Conservation (phyloP, 2,888 invertebrate species). For the Neelides folsomi region DNA sequence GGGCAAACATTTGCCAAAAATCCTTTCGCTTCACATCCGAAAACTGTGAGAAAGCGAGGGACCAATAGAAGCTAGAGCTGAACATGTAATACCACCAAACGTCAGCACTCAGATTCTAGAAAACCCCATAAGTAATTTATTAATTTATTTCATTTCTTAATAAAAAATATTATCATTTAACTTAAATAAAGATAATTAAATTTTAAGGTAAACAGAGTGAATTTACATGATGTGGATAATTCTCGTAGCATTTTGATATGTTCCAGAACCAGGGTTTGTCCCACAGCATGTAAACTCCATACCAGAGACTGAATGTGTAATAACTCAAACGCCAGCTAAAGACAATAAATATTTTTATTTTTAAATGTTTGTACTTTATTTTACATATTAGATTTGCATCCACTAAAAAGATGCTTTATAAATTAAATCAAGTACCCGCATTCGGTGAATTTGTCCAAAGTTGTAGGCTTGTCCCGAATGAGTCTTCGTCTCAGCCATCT, state of each 20-base stretch:
- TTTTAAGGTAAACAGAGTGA: too few species aligned
- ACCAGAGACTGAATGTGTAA: constrained; percentile 65
- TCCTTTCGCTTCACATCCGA: constrained; percentile 84
- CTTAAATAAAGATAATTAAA: too few species aligned
- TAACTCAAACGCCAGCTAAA: constrained; percentile 69
- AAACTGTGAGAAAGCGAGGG: constrained; percentile 80
- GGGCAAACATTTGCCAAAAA: constrained; percentile 96
- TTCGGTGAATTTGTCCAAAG: constrained; percentile 78
- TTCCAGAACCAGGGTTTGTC: constrained; percentile 88
- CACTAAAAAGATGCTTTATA: too few species aligned
- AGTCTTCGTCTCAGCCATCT: constrained; percentile 74
- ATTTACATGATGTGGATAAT: constrained; percentile 61
- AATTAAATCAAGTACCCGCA: constrained; percentile 44
- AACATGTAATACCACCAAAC: constrained; percentile 97
- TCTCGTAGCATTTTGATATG: constrained; percentile 69
- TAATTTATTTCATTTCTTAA: too few species aligned
- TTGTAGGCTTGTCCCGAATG: constrained; percentile 74
- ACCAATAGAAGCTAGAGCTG: constrained; percentile 88
- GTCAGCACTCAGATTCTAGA: constrained; percentile 41
- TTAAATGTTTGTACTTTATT: too few species aligned
- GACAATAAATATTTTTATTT: neutral
- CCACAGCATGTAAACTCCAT: constrained; percentile 67
- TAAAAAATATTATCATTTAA: too few species aligned
- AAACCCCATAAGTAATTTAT: neutral
- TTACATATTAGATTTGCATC: too few species aligned